Conservation (phyloP, 2,888 invertebrate genomes). For the Micoletzkya japonica region DNA sequence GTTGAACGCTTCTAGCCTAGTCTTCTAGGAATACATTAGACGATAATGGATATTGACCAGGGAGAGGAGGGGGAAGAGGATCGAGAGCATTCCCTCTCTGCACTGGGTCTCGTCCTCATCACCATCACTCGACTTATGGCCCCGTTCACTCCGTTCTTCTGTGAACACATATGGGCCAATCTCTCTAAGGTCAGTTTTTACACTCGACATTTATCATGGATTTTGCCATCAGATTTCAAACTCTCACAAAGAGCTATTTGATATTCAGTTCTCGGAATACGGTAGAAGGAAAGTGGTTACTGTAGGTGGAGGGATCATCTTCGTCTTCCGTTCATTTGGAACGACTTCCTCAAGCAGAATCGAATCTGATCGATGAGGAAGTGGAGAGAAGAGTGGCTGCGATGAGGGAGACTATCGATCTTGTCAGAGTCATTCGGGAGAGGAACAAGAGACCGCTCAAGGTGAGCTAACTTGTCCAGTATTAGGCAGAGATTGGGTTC, state of each 20-base stretch:
- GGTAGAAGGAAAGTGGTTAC: neutral
- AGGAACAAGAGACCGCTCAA: constrained; percentile 90
- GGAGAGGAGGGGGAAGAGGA: constrained; percentile 83
- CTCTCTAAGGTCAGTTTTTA: constrained; percentile 68
- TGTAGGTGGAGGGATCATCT: constrained; percentile 39
- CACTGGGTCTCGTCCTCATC: constrained; percentile 84
- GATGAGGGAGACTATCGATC: constrained; percentile 93
- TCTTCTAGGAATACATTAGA: neutral
- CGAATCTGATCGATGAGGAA: constrained; percentile 75
- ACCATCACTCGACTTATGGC: constrained; percentile 91
- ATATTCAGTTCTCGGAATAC: neutral
- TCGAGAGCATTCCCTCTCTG: constrained; percentile 81
- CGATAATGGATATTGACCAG: constrained; percentile 54
- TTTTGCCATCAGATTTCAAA: neutral
- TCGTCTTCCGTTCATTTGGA: constrained; percentile 83
- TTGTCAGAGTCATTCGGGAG: constrained; percentile 89
- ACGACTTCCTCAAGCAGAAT: constrained; percentile 78
- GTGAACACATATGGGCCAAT: constrained; percentile 91
- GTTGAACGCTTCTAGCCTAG: neutral
- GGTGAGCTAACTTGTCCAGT: constrained; percentile 60
- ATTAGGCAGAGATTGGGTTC: no score
- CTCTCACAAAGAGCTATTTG: no score
- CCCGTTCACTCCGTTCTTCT: constrained; percentile 93
- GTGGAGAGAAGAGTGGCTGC: constrained; percentile 84
- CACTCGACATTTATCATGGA: neutral